Percentiles rank a stretch among this genome's conserved stretches.
Conservation (phyloP, 2,888 invertebrate species). For the Plusia festucae region DNA sequence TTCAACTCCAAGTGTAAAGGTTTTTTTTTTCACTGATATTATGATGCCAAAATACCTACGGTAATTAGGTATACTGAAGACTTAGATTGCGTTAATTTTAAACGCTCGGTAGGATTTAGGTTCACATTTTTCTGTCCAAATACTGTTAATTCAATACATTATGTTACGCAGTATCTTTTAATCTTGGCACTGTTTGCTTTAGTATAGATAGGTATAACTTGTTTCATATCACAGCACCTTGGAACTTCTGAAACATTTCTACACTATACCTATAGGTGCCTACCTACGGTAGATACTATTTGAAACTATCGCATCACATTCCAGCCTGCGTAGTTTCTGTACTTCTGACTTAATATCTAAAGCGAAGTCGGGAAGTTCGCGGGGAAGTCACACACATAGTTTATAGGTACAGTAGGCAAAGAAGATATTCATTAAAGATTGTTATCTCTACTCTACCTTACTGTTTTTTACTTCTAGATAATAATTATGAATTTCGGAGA, state of each 20-base stretch:
- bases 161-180: background rate
- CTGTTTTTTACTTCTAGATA: no score
- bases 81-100: no score
- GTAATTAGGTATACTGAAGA: no score
- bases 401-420: background rate
- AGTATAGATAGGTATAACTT: no score
- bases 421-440: no score
- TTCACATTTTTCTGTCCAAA: background rate
- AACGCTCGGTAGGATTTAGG: no score
- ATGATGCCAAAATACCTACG: no score
- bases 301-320: constrained; percentile 8
- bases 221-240: background rate
- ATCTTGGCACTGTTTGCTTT: background rate
- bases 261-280: no score
- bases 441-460: no score
- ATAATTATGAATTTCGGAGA: no score
- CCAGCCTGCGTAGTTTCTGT: background rate
- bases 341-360: constrained; percentile 4
- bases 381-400: background rate
- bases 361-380: background rate
- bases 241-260: background rate
- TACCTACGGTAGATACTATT: background rate
- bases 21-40: no score
- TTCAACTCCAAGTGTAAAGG: no score
- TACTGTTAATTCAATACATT: background rate